phyloP scores from a whole-genome alignment of 2,113 vertebrate species.

The Dromaius novaehollandiae region DNA sequence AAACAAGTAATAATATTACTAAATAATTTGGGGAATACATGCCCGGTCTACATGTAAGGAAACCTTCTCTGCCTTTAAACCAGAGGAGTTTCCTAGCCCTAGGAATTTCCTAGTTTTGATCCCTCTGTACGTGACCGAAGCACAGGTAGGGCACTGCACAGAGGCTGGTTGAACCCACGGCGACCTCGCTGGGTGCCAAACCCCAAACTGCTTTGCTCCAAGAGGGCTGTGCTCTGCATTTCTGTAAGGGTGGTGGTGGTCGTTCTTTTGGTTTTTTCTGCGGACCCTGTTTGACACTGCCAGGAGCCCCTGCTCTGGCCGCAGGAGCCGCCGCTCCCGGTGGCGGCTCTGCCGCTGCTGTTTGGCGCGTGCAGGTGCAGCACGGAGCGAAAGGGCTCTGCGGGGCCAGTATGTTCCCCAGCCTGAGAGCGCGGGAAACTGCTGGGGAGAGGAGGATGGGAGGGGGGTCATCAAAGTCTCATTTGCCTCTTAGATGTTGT shows the following conservation, averaged over 20 bases:
- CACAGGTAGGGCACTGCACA: neutral
- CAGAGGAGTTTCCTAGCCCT: neutral
- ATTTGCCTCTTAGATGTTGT: neutral
- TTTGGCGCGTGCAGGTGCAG: neutral
- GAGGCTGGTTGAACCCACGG: neutral
- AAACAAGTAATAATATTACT: neutral
- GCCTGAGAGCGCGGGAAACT: neutral
- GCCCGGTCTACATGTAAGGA: accelerated
- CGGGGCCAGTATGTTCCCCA: neutral
- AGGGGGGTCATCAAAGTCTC: neutral
- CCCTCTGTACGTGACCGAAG: neutral
- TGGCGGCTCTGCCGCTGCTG: neutral
- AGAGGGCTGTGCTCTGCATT: neutral
- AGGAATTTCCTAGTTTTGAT: neutral
- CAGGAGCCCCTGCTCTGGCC: neutral
- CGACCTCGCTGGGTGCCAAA: neutral
- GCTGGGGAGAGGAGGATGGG: neutral
- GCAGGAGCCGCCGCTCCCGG: neutral
- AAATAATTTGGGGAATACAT: neutral
- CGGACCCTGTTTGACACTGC: neutral
- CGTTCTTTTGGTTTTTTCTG: too few relatives aligned
- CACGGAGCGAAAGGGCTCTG: neutral
- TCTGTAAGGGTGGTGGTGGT: neutral
- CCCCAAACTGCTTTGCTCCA: neutral
- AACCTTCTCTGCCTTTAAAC: neutral